Evolutionary conservation across 2,888 invertebrate genomes (phyloP).

Genomic region (Koerneria pararmatus): DNA sequence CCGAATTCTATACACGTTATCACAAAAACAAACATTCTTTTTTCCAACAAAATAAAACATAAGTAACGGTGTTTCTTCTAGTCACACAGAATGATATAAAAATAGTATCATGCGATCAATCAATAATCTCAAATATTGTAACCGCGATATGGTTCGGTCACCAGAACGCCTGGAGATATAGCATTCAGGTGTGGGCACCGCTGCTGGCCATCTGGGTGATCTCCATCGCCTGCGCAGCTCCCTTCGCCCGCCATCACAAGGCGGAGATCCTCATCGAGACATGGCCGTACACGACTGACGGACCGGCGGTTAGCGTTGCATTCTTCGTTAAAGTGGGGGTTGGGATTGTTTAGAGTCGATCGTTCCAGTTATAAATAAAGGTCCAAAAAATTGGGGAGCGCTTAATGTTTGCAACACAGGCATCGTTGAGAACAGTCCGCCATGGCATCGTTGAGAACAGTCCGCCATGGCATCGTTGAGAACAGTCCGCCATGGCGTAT

Average conservation of each 20-base stretch:
- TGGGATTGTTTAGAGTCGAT: neutral
- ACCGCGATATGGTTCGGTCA: no score
- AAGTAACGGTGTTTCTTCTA: no score
- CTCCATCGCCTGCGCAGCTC: slow-evolving; percentile 39
- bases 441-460: neutral
- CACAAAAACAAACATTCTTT: no score
- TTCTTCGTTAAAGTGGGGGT: neutral
- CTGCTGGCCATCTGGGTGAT: slow-evolving; percentile 37
- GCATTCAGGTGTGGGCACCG: slow-evolving; percentile 19
- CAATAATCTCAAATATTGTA: no score
- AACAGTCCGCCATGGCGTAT: neutral
- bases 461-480: neutral
- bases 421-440: neutral
- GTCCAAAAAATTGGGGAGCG: no score
- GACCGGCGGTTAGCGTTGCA: slow-evolving; percentile 27
- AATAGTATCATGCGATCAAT: no score
- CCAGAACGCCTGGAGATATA: slow-evolving; percentile 16
- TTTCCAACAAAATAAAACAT: no score
- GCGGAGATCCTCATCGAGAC: slow-evolving; percentile 40
- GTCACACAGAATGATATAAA: no score
- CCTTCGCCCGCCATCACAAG: slow-evolving; percentile 40
- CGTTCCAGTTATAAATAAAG: neutral
- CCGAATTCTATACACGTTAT: no score
- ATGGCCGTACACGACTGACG: slow-evolving; percentile 39
- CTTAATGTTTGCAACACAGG: neutral